Conservation (phyloP, 2,113 vertebrate genomes). For the Entomyzon cyanotis region DNA sequence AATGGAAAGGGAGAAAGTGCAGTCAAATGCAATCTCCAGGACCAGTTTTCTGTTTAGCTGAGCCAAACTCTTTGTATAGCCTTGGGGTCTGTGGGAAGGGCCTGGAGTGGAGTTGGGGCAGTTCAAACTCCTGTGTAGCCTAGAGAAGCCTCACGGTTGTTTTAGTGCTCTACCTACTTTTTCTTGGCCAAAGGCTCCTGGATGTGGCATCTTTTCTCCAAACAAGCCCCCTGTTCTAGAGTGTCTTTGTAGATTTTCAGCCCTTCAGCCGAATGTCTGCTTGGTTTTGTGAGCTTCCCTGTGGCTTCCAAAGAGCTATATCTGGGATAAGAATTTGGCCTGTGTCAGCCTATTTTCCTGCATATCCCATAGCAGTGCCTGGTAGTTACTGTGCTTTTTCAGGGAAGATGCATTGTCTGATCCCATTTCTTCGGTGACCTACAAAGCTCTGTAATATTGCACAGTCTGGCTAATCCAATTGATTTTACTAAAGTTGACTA, state of each 20-base stretch:
- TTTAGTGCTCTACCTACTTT: neutral
- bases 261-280: neutral
- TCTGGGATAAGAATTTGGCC: neutral
- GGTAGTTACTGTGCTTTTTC: neutral
- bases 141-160: neutral
- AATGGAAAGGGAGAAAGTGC: neutral
- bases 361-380: neutral
- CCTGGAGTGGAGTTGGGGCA: accelerated
- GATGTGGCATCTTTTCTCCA: neutral
- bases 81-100: neutral
- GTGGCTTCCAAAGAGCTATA: neutral
- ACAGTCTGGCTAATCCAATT: neutral
- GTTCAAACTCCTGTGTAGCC: neutral
- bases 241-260: neutral
- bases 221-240: neutral
- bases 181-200: neutral
- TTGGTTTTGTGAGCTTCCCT: neutral
- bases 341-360: neutral
- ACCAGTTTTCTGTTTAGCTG: neutral
- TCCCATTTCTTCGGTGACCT: neutral
- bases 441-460: neutral
- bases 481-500: neutral
- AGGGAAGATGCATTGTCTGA: neutral
- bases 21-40: neutral
- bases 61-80: neutral